Evolutionary conservation across 2,797 vertebrate species (phyloP).

Genomic region (Phylloscopus collybita): DNA sequence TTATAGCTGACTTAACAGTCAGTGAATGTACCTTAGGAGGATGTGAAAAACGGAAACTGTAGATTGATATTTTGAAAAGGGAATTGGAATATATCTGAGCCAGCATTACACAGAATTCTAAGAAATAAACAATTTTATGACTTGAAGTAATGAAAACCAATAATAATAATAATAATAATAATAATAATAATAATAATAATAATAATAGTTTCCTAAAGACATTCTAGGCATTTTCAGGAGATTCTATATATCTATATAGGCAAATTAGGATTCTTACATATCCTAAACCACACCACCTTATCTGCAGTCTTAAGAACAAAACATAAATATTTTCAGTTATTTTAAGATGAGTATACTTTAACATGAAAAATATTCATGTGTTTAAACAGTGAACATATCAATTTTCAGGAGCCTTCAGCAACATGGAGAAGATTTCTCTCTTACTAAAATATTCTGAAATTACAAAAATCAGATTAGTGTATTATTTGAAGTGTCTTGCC

Average conservation of each 20-base stretch:
- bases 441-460: neutral
- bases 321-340: neutral
- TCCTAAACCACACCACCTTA: neutral
- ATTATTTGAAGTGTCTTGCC: neutral
- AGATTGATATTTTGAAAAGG: neutral
- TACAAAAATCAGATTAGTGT: neutral
- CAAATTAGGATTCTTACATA: neutral
- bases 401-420: neutral
- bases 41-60: neutral
- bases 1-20: neutral
- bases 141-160: neutral
- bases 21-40: neutral
- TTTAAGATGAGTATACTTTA: neutral
- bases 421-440: neutral
- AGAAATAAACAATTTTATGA: neutral
- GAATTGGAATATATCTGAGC: neutral
- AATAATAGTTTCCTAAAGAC: neutral
- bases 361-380: neutral
- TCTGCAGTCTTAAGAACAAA: neutral
- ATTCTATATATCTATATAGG: neutral
- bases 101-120: neutral
- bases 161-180: neutral
- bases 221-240: neutral
- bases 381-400: neutral
- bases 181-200: too few species aligned